Conservation (phyloP, 2,797 vertebrate species). For the Thamnophis elegans region DNA sequence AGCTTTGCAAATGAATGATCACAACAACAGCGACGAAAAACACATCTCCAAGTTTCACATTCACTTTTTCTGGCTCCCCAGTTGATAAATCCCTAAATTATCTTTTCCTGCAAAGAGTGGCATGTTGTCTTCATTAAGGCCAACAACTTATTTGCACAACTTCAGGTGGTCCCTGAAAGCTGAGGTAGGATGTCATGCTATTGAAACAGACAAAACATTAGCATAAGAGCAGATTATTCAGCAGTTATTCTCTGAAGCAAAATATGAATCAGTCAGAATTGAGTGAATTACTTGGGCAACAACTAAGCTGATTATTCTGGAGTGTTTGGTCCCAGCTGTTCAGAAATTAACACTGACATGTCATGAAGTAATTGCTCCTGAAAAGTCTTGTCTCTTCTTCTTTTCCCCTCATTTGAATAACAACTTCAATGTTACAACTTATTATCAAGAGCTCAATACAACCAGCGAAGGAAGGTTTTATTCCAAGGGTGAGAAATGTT, state of each 20-base stretch:
- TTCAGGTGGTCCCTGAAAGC: constrained; percentile 48
- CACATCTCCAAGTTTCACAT: background rate
- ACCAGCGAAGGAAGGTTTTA: constrained; percentile 19
- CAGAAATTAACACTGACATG: background rate
- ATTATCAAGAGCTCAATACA: constrained; percentile 36
- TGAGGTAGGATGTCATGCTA: constrained; percentile 36
- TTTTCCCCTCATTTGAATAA: constrained; percentile 20
- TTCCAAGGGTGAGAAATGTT: background rate
- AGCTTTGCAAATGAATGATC: background rate
- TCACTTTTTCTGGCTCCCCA: background rate
- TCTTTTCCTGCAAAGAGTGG: constrained; percentile 37
- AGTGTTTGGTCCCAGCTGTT: background rate
- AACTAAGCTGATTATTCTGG: constrained; percentile 15
- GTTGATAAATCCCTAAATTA: constrained; percentile 4
- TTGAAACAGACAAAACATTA: constrained; percentile 31
- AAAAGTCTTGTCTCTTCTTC: constrained; percentile 36
- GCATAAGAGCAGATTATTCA: constrained; percentile 48
- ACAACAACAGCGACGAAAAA: background rate
- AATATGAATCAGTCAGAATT: constrained; percentile 24
- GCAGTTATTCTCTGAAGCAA: constrained; percentile 23
- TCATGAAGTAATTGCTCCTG: constrained; percentile 37
- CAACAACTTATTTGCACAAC: constrained; percentile 49
- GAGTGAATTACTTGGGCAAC: constrained; percentile 25
- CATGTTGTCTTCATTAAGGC: constrained; percentile 53
- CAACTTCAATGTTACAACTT: constrained; percentile 37